phyloP scores from a whole-genome alignment of 2,113 vertebrate genomes.

The Anthoscopus minutus region DNA sequence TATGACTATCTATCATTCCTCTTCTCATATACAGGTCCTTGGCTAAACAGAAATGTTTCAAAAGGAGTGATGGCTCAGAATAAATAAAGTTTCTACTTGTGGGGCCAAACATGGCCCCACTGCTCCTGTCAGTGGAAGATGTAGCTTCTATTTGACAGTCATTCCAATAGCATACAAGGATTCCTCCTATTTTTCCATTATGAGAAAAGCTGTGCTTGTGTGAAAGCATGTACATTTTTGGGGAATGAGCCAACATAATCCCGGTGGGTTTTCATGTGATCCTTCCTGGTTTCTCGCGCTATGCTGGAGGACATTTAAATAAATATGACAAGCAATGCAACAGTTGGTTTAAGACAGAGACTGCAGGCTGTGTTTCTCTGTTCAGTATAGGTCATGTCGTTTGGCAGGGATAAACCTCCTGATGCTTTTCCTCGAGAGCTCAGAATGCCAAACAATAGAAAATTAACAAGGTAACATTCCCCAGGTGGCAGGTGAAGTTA shows the following conservation, averaged over 20 bases:
- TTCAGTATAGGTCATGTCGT: background rate
- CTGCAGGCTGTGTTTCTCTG: background rate
- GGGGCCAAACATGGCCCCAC: background rate
- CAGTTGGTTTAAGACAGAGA: background rate
- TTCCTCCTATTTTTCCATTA: background rate
- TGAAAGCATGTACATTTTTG: background rate
- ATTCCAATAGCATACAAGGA: background rate
- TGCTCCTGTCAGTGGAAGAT: background rate
- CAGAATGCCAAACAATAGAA: background rate
- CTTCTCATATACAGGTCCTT: background rate
- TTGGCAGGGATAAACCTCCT: background rate
- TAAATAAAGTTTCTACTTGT: background rate
- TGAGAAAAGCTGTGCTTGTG: background rate
- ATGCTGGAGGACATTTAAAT: background rate
- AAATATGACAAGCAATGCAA: background rate
- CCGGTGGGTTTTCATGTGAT: background rate
- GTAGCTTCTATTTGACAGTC: background rate
- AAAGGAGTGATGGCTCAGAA: background rate
- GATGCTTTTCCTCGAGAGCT: background rate
- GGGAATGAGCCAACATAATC: background rate
- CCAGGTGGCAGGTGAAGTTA: conserved; percentile 5
- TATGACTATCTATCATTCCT: background rate
- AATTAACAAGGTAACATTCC: background rate
- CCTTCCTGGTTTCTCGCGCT: accelerated
- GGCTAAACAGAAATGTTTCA: background rate